Conservation (phyloP, 2,113 vertebrate species). For the Myotis brandtii region DNA sequence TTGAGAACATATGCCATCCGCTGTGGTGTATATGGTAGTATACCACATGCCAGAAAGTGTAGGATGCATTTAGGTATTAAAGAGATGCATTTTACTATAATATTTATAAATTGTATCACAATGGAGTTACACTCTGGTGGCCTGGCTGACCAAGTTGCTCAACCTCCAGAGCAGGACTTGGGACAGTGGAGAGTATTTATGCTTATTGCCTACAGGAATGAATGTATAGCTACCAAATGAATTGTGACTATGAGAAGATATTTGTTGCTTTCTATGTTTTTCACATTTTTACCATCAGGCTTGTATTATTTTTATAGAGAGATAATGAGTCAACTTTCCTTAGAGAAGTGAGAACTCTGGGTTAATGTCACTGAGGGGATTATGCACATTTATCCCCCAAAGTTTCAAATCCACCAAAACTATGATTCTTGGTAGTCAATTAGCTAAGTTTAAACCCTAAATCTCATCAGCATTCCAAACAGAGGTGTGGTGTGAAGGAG, state of each 20-base stretch:
- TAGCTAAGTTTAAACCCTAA: background rate
- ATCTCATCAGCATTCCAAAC: background rate
- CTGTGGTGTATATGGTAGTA: too few relatives aligned
- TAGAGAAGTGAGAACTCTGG: background rate
- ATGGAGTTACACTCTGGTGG: background rate
- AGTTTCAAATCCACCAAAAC: background rate
- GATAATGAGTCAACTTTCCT: background rate
- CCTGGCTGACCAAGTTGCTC: fast-evolving
- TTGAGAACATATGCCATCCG: background rate
- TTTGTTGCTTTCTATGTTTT: background rate
- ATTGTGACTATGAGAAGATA: background rate
- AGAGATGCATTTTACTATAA: background rate
- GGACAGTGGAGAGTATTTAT: fast-evolving
- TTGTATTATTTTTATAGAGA: background rate
- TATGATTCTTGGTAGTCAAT: background rate
- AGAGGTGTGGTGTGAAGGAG: background rate
- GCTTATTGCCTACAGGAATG: background rate
- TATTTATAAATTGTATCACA: background rate
- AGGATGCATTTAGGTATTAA: background rate
- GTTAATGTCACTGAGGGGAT: background rate
- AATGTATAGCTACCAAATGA: background rate
- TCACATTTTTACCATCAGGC: background rate
- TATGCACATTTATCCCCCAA: background rate
- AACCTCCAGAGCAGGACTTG: background rate
- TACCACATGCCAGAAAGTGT: background rate